phyloP scores from a whole-genome alignment of 2,797 vertebrate genomes.

The Darevskia mixta region DNA sequence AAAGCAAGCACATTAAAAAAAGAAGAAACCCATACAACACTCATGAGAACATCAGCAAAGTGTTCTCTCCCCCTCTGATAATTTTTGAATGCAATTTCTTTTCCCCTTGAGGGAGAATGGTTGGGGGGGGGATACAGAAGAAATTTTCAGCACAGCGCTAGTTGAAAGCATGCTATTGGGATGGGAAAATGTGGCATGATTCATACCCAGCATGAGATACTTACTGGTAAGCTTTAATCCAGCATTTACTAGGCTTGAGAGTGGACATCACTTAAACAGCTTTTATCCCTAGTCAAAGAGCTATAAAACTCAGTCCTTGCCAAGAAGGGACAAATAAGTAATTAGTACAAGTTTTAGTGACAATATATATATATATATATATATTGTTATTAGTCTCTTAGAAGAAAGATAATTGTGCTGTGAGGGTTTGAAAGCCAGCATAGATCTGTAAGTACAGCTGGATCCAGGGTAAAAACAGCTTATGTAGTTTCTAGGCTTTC shows the following conservation, averaged over 20 bases:
- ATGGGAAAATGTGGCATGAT: not conserved
- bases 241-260: not conserved
- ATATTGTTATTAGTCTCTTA: not conserved
- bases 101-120: too few species aligned
- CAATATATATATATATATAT: too few species aligned
- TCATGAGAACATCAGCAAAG: too few species aligned
- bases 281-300: not conserved
- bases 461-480: slow-evolving; percentile 38
- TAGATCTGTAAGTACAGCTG: slow-evolving; percentile 34
- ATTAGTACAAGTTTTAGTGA: not conserved
- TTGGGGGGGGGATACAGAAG: too few species aligned
- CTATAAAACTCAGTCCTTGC: not conserved
- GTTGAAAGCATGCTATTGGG: not conserved
- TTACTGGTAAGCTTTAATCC: not conserved
- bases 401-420: not conserved
- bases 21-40: too few species aligned
- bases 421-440: not conserved
- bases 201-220: not conserved
- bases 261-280: not conserved
- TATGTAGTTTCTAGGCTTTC: slow-evolving; percentile 53
- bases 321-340: not conserved
- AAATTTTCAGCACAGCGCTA: too few species aligned
- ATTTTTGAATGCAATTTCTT: too few species aligned
- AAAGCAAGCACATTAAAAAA: too few species aligned
- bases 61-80: too few species aligned